These are phyloP conservation scores for Lerista edwardsae DNA, from an alignment of 2,797 vertebrate genomes.

Conservation along the genomic window DNA sequence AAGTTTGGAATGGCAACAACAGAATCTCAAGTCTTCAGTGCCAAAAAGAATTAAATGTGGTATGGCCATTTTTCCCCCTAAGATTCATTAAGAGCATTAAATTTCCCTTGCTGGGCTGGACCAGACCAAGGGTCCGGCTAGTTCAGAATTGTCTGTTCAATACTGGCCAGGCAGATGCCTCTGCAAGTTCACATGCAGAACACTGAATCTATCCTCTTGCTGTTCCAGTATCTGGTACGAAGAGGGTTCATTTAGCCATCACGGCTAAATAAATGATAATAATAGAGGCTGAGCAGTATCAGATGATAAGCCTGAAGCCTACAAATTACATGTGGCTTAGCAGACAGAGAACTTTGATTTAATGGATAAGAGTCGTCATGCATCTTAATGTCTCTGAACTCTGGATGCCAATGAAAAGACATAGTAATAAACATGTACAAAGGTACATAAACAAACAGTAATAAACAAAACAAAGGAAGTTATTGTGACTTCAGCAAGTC, in stretches of 20 bases:
- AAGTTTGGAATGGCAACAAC: not conserved
- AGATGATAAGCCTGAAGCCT: not conserved
- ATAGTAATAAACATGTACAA: not conserved
- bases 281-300: not conserved
- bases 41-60: not conserved
- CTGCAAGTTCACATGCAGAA: not conserved
- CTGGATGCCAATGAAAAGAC: not conserved
- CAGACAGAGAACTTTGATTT: not conserved
- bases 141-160: not conserved
- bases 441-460: too few relatives aligned
- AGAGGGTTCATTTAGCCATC: not conserved
- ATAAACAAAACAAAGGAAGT: too few relatives aligned
- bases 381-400: not conserved
- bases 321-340: not conserved
- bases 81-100: constrained; percentile 2
- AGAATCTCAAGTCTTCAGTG: not conserved
- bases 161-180: not conserved
- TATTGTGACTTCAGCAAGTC: not conserved
- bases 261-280: not conserved
- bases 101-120: not conserved
- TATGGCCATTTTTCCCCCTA: accelerated
- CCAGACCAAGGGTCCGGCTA: not conserved
- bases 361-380: not conserved
- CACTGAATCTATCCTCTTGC: not conserved
- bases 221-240: not conserved